A percentile compares a stretch with the other conserved stretches of the same genome.
Conservation (phyloP, 1,140 invertebrate species). For the Melipona quadrifasciata region DNA sequence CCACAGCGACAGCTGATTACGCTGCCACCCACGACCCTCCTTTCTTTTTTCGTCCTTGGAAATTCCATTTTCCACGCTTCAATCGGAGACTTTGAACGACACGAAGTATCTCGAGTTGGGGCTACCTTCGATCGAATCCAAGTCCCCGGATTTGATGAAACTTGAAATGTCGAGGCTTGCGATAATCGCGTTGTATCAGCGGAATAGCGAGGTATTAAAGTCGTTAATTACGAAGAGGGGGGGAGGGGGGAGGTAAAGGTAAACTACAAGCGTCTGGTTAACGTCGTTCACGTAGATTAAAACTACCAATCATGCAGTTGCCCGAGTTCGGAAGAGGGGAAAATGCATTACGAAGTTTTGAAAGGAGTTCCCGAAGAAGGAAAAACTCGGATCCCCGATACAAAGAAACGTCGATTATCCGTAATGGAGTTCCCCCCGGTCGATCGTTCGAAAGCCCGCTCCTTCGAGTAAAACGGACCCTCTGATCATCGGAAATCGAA, state of each 20-base stretch:
- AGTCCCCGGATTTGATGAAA: no score
- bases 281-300: not conserved
- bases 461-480: constrained; percentile 6
- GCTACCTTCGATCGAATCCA: not conserved
- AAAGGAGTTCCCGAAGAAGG: not conserved
- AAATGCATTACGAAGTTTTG: not conserved
- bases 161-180: no score
- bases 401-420: constrained; percentile 38
- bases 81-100: not conserved
- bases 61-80: not conserved
- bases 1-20: not conserved
- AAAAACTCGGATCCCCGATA: constrained; percentile 25
- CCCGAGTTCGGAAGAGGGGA: no score
- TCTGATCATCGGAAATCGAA: constrained; percentile 47
- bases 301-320: constrained; percentile 8
- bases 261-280: no score
- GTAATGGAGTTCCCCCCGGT: constrained; percentile 11
- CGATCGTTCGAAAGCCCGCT: constrained; percentile 10
- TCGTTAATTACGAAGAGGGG: not conserved
- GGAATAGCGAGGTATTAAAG: no score
- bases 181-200: not conserved
- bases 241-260: no score
- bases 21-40: not conserved
- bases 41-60: not conserved
- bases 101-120: not conserved